phyloP scores from a whole-genome alignment of 1,140 invertebrate species.

The Antheraea mylitta region DNA sequence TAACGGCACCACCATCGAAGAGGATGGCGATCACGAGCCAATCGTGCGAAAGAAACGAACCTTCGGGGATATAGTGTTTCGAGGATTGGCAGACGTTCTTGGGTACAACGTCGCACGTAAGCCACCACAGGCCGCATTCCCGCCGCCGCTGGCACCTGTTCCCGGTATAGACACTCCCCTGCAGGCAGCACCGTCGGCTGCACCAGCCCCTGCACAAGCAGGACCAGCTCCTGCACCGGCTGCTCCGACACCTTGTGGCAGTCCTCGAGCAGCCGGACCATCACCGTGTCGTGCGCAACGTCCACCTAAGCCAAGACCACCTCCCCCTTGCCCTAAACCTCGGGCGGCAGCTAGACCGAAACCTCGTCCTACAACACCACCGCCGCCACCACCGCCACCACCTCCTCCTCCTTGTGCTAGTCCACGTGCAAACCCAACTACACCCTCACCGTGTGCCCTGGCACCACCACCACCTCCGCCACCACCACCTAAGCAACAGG shows the following conservation, averaged over 20 bases:
- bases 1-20: slow-evolving; percentile 27
- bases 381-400: slow-evolving; percentile 31
- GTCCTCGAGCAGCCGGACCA: slow-evolving; percentile 35
- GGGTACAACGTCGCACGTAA: slow-evolving; percentile 71
- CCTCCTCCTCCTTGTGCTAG: slow-evolving; percentile 46
- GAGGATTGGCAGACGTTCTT: slow-evolving; percentile 70
- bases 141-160: slow-evolving; percentile 64
- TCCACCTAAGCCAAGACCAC: slow-evolving; percentile 41
- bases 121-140: slow-evolving; percentile 59
- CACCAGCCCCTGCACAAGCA: slow-evolving; percentile 31
- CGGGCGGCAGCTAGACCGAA: slow-evolving; percentile 43
- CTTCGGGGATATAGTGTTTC: slow-evolving; percentile 74
- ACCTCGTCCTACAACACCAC: slow-evolving; percentile 33
- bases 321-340: slow-evolving; percentile 51
- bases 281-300: slow-evolving; percentile 39
- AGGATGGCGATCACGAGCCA: slow-evolving; percentile 48
- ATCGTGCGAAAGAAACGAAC: slow-evolving; percentile 72
- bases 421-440: slow-evolving; percentile 50
- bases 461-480: slow-evolving; percentile 44
- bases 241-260: slow-evolving; percentile 31
- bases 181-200: slow-evolving; percentile 37
- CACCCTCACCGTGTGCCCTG: slow-evolving; percentile 51
- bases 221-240: slow-evolving; percentile 30
- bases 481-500: slow-evolving; percentile 35
- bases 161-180: slow-evolving; percentile 58